Base-by-base conservation (phyloP, 2,888 invertebrate species). In the Crepidodera aurea region DNA sequence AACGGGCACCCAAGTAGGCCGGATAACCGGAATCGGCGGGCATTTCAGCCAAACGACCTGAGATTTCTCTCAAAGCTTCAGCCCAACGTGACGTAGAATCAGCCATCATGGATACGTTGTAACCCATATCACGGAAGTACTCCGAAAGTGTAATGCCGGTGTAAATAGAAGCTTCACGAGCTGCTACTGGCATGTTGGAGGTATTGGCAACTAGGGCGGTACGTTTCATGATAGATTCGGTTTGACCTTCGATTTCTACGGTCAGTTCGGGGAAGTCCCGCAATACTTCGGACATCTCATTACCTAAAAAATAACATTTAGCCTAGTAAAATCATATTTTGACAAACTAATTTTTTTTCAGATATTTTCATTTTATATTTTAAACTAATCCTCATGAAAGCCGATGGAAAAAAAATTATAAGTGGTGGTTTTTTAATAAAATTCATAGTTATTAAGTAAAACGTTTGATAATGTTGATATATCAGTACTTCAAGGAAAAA, bases 41-140 rank as follows among this genome's bases (percentile, higher is more conserved):
- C 99, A 99, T 99, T 88, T 99, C 99, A 80, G 99, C 99, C 80
- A 99, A 86, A 83, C 99, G 98, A 75, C 92, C 69, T 0, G 98
- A 98, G 84, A 99, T 99, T 90, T 99, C 99, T 85, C 99, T 90
- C 82, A 99, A 88, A 73, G 99, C 99, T 83, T 99, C 99, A 65
- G 99, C 99, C 99, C 99, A 99, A 84, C 99, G 95, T 10, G 98
- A 99, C 15, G 99, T 99, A 22, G 98, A 99, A 85, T 99, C 99
- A 67, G 99, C 99, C 99, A 99, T 99, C 99, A 99, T 99, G 73
- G 98, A 96, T 44, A 99, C 99, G 82, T 99, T 95, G 89, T 98
- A 97, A 79, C 99, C 99, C 99, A 98, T 98, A 83, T 94, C 93
- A 76, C 93, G 89, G 92, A 98, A 99, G 84, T 99, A 99, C 83